phyloP scores from a whole-genome alignment of 2,797 vertebrate genomes.

The Agapornis canus region DNA sequence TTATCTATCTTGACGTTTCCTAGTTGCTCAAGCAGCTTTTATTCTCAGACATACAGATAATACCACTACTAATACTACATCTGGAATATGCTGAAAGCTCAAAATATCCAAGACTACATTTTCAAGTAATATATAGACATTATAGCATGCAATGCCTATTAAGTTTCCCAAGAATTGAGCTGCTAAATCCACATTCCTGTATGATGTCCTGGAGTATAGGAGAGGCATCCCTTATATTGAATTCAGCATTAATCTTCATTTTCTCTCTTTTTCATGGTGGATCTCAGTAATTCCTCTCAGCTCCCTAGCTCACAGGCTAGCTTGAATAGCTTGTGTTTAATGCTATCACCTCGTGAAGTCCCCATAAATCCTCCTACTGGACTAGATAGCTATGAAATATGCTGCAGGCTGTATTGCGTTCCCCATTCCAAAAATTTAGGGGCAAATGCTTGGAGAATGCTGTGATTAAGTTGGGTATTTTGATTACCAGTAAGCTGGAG shows the following conservation, averaged over 20 bases:
- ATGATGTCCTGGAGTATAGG: neutral
- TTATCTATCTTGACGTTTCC: slow-evolving; percentile 25
- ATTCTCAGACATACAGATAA: neutral
- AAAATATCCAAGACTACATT: neutral
- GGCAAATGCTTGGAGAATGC: neutral
- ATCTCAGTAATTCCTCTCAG: slow-evolving; percentile 4
- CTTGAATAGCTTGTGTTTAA: neutral
- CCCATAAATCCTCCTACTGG: neutral
- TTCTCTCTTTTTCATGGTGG: neutral
- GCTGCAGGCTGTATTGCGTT: neutral
- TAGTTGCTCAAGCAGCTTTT: neutral
- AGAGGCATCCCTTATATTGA: neutral
- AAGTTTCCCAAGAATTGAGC: neutral
- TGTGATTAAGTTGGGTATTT: slow-evolving; percentile 7
- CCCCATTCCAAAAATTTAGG: slow-evolving; percentile 3
- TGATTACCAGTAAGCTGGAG: neutral
- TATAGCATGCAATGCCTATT: neutral
- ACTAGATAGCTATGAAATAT: neutral
- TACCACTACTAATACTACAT: neutral
- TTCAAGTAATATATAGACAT: neutral
- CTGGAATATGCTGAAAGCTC: neutral
- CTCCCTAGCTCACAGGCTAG: neutral
- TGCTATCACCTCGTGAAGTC: neutral
- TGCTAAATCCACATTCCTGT: neutral
- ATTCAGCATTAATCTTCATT: neutral